Percentiles rank a stretch among this genome's conserved stretches.
These are phyloP conservation scores for Prietella phreatophila DNA, from an alignment of 2,113 vertebrate species.

Conservation along the genomic window DNA sequence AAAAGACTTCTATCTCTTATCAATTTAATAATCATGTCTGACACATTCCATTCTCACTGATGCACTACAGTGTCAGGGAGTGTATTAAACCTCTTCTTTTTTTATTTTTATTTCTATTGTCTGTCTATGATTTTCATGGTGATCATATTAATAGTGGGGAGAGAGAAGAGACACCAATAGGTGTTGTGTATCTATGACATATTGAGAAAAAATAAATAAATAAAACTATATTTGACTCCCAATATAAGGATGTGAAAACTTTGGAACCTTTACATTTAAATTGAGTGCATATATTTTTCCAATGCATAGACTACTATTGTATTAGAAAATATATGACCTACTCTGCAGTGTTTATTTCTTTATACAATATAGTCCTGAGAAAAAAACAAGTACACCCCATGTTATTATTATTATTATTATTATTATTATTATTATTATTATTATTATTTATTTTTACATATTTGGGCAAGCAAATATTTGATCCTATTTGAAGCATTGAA, in stretches of 20 bases:
- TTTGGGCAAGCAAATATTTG: too few species aligned
- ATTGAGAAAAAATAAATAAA: neutral
- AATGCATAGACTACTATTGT: neutral
- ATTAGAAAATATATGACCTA: neutral
- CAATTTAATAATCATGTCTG: neutral
- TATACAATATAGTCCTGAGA: neutral
- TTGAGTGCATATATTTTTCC: neutral
- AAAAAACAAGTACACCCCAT: too few species aligned
- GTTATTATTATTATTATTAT: too few species aligned
- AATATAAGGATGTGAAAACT: neutral
- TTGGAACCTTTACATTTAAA: neutral
- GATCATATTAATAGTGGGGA: neutral
- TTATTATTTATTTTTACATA: too few species aligned
- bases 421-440: accelerated
- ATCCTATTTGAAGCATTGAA: too few species aligned
- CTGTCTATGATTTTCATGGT: neutral
- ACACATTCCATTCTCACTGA: neutral
- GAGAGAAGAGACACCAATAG: neutral
- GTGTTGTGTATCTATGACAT: neutral
- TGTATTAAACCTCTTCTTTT: neutral
- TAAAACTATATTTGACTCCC: neutral
- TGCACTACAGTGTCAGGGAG: neutral
- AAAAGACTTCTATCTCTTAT: neutral
- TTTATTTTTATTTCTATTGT: neutral
- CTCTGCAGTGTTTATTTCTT: neutral